phyloP scores from a whole-genome alignment of 2,113 vertebrate genomes.

The Microtus oregoni region DNA sequence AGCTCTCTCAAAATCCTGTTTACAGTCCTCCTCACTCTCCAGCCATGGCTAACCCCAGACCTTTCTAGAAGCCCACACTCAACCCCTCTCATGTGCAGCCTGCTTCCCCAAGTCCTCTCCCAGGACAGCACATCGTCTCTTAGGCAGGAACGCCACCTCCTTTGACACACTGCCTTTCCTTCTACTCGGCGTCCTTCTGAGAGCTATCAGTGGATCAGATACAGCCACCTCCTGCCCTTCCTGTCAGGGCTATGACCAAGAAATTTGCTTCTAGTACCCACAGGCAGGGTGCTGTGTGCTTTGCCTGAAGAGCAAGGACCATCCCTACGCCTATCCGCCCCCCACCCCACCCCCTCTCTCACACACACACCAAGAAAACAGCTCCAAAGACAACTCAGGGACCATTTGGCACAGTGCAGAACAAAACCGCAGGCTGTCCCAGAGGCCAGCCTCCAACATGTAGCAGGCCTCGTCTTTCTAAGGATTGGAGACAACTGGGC shows the following conservation, averaged over 20 bases:
- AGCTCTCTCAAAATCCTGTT: not conserved
- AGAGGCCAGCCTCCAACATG: not conserved
- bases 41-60: not conserved
- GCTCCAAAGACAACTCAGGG: not conserved
- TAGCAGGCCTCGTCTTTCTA: not conserved
- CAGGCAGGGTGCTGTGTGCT: not conserved
- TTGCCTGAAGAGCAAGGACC: not conserved
- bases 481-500: not conserved
- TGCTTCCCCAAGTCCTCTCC: not conserved
- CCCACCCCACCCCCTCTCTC: too few species aligned
- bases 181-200: not conserved
- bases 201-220: not conserved
- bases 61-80: not conserved
- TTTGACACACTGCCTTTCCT: not conserved
- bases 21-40: not conserved
- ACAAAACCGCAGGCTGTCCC: not conserved
- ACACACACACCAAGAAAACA: not conserved
- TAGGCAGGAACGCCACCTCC: not conserved
- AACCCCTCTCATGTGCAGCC: not conserved
- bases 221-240: not conserved
- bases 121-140: not conserved
- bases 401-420: not conserved
- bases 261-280: not conserved
- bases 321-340: fast-evolving
- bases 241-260: not conserved